Base-by-base conservation (phyloP, 2,888 invertebrate species). In the Pedicia rivosa region DNA sequence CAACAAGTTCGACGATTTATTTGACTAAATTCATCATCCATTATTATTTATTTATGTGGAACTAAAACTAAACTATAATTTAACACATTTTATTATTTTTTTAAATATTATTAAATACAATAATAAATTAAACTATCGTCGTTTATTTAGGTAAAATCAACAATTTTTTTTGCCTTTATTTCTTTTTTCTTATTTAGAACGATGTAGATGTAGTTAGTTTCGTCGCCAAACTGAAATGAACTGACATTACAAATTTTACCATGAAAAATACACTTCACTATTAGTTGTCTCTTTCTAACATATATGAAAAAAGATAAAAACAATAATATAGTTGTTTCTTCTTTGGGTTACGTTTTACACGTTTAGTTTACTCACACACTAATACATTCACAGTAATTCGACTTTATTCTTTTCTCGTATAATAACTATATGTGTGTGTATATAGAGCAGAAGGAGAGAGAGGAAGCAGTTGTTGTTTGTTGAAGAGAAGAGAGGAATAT, bases 1-100 rank as follows among this genome's bases (percentile, higher is more conserved):
- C 62, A 62, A 46, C 60, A 59, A 41, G 52, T 56, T 47, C 55
- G 55, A 50, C 57, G 53, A 47, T 48, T 46, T 38, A 50, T 48
- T 38, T 50, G 48, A 40, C 48, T 44, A 41, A 43, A 40, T 40
- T 47, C 45, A 38, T 46, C 45, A 34, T 46, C 44, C 47, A 47
- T 47, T n/a, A n/a, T n/a, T n/a, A n/a, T n/a, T n/a, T n/a, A n/a
- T n/a, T n/a, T n/a, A n/a, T n/a, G n/a, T n/a, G n/a, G n/a, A n/a
- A n/a, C n/a, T n/a, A n/a, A n/a, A n/a, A n/a, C n/a, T n/a, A n/a
- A n/a, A n/a, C n/a, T n/a, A n/a, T n/a, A n/a, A n/a, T n/a, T n/a
- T n/a, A n/a, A n/a, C n/a, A n/a, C n/a, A n/a, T n/a, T n/a, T n/a
- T n/a, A n/a, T n/a, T n/a, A n/a, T n/a, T n/a, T n/a, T n/a, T n/a